Base-by-base conservation (phyloP, 1,140 invertebrate genomes). In the Augochlora pura region DNA sequence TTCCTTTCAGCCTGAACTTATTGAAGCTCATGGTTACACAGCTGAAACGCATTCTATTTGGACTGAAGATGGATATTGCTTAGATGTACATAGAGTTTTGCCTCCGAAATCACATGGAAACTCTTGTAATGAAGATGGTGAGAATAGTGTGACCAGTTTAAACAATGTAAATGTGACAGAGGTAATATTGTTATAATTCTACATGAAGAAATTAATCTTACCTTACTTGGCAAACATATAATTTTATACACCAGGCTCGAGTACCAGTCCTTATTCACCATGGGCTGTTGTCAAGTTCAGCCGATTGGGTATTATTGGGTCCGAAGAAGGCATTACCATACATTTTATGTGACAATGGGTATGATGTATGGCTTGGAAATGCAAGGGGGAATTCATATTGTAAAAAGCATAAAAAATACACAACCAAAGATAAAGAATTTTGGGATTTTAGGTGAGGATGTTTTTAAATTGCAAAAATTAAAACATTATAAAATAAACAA, bases 281-380 rank as follows among this genome's bases (percentile, higher is more conserved):
- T 91, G 97, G 97, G 6, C 87, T 97, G 1, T 83, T 96, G 21
- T 95, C 94, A 8, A 96, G 96, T 63, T 96, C 96, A 1, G 95
- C 95, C 1, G 96, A 96, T 88, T 97, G 95, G 95, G 94, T 97
- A 10, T 90, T 97, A 8, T 94, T 95, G 86, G 94, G 94, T 18
- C 95, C 96, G 5, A 91, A 94, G 5, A 95, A 95, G 88, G 95
- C 95, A 32, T 90, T 96, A 94, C 95, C 93, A 18, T 95, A 94
- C 82, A 67, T 93, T 59, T 89, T 96, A 12, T 94, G 94, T 6
- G 94, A 97, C 81, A 91, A 93, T 59, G 95, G 95, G 32, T 97
- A 94, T 75, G 96, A 97, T 80, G 96, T 97, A 12, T 97, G 96
- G 96, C 89, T 97, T 83, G 95, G 94, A n/a, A 97, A 97, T 89